Evolutionary conservation across 2,888 invertebrate genomes (phyloP).

Genomic region (Drosophila neutralis): DNA sequence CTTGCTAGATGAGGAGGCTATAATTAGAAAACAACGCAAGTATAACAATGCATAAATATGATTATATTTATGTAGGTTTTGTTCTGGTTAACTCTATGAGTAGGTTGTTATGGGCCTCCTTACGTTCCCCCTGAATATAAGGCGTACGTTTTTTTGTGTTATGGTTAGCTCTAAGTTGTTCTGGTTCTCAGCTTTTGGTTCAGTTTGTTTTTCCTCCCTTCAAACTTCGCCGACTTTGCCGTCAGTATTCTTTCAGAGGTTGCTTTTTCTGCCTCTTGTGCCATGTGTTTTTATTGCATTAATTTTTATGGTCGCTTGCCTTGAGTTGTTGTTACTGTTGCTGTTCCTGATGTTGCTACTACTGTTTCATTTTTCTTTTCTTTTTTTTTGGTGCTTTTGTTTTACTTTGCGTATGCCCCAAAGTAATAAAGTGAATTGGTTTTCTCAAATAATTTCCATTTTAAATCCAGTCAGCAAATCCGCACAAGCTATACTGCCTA

Average conservation of each 20-base stretch:
- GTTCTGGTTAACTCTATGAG: conserved; percentile 10
- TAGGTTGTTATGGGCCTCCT: conserved; percentile 6
- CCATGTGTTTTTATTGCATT: conserved; percentile 78
- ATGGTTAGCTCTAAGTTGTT: conserved; percentile 22
- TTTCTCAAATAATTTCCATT: conserved; percentile 78
- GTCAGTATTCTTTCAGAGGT: conserved; percentile 30
- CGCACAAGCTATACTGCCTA: conserved; percentile 44
- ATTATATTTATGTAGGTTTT: conserved; percentile 5
- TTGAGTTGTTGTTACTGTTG: conserved; percentile 40
- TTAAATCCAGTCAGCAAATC: conserved; percentile 78
- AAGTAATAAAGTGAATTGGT: conserved; percentile 79
- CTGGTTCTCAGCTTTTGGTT: conserved; percentile 18
- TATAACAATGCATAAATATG: conserved; percentile 4
- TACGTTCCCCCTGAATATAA: conserved; percentile 14
- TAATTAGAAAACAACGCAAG: conserved; percentile 2
- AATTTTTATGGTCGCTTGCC: conserved; percentile 73
- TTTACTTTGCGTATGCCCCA: conserved; percentile 78
- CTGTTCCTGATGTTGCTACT: conserved; percentile 29
- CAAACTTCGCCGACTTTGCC: conserved; percentile 16
- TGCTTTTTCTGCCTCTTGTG: conserved; percentile 40
- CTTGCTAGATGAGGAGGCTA: background rate
- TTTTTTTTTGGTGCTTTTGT: conserved; percentile 59
- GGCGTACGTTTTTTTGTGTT: conserved; percentile 9
- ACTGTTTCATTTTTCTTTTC: conserved; percentile 15
- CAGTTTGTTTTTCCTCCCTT: conserved; percentile 3